Evolutionary conservation across 2,113 vertebrate species (phyloP).

Genomic region (Elaphurus davidianus): DNA sequence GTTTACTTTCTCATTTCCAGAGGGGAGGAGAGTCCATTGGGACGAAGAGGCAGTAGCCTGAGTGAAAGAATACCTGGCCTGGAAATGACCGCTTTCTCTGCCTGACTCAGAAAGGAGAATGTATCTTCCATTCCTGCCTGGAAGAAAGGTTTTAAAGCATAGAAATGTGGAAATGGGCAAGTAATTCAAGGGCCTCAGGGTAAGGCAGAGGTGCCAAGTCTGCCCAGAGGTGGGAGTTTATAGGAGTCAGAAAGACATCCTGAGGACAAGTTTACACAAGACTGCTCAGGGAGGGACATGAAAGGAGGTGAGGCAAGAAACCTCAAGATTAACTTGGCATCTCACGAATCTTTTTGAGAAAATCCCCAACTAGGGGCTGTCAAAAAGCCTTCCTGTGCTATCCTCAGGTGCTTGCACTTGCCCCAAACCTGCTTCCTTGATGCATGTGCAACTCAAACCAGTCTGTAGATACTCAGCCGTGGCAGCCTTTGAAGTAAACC

Average conservation of each 20-base stretch:
- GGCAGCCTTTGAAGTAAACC: slow-evolving; percentile 58
- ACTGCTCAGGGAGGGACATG: slow-evolving; percentile 62
- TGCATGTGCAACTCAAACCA: slow-evolving; percentile 34
- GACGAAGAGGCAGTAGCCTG: not conserved
- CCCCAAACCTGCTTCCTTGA: slow-evolving; percentile 50
- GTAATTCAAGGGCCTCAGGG: slow-evolving; percentile 51
- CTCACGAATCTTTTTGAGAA: slow-evolving; percentile 57
- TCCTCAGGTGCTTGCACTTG: slow-evolving; percentile 53
- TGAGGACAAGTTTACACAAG: slow-evolving; percentile 75
- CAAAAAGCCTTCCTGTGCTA: slow-evolving; percentile 63
- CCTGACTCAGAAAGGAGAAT: slow-evolving; percentile 43
- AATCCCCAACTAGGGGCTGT: slow-evolving; percentile 54
- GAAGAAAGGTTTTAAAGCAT: slow-evolving; percentile 50
- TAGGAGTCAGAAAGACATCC: slow-evolving; percentile 67
- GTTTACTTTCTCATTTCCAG: slow-evolving; percentile 24
- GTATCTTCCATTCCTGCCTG: slow-evolving; percentile 32
- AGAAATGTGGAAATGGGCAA: slow-evolving; percentile 68
- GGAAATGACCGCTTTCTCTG: not conserved
- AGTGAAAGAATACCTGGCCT: not conserved
- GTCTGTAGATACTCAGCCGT: slow-evolving; percentile 30
- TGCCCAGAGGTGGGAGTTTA: slow-evolving; percentile 68
- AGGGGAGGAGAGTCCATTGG: not conserved
- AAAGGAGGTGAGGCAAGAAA: slow-evolving; percentile 73
- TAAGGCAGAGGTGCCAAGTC: slow-evolving; percentile 62
- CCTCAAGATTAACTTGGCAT: slow-evolving; percentile 72